Evolutionary conservation across 2,113 vertebrate species (phyloP), one percentile per base, ranked within the genome.

Genomic region (Aptenodytes patagonicus): DNA sequence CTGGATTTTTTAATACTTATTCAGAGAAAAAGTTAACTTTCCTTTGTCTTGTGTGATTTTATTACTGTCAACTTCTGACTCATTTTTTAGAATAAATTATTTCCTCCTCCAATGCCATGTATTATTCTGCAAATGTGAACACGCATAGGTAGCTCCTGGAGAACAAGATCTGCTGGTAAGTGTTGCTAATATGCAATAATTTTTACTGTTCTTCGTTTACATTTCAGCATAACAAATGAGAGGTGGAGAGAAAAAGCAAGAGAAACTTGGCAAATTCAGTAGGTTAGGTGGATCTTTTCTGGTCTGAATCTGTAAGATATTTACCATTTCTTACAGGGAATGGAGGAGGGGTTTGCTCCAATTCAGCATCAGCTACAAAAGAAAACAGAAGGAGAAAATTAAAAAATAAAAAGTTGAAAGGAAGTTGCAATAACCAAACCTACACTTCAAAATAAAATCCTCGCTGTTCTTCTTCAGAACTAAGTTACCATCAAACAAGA

Each of bases 401-500:
- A 24, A 52, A 38, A 81, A 49, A 36, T 5, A 17, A 12, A 40
- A 81, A 12, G 14, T 79, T 91, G 47, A 54, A 92, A 93, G 83
- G 68, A 94, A 49, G 38, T 87, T 64, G 26, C 25, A 73, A 79
- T 69, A 96, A 92, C 16, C 61, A 97, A 71, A 86, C 68, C 15
- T 66, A 66, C 16, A 47, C 81, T 88, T 97, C 83, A 96, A 88
- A 95, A 93, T 58, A 83, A 95, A 97, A 86, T 44, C 21, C 49
- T 58, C 6, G 3, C 49, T 13, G 38, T 93, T 96, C 76, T 80
- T 96, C 93, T 94, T 95, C 84, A 96, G 91, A 97, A 96, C 73
- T 42, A 86, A 97, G 93, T 93, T 95, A 93, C n/a, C 78, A 89
- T 95, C 97, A 97, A 97, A 96, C 36, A 93, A 95, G 79, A 97